Evolutionary conservation across 2,797 vertebrate species (phyloP), one percentile per base, ranked within the genome.

Genomic region (Pempheris klunzingeri): DNA sequence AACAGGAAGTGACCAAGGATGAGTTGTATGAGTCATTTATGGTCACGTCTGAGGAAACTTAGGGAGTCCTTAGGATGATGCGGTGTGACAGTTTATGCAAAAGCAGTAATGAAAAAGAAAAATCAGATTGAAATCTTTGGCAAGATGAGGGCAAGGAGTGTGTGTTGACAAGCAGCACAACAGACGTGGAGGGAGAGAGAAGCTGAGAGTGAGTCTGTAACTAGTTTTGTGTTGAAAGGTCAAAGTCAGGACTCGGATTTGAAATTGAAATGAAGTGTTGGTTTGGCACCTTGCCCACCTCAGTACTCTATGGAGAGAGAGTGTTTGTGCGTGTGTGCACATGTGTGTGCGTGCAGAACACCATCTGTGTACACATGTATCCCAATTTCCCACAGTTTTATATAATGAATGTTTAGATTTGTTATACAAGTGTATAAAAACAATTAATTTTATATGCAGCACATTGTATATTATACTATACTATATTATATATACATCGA

Each of bases 191-290:
- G 60, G 55, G 74, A 30, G 39, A 24, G 70, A 46, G 69, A 73
- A 59, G 66, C 49, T 24, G 43, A 74, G 69, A 68, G 60, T 46
- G 61, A 83, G 77, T 74, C 77, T 83, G 60, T 88, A 84, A 89
- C 87, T 88, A 81, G 79, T 87, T 93, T 87, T 89, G 80, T 89
- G 84, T 74, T 77, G 63, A 86, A 87, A 92, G 89, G 91, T 93
- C 90, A 94, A 94, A 92, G 90, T 92, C 82, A 88, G 86, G 86
- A 81, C 87, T 89, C 70, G 34, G 80, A 92, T 91, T 86, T 90
- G 65, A 92, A 92, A 92, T 87, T 91, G 78, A 93, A 92, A 92
- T 94, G 84, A 93, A 92, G 90, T 90, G 91, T 88, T 87, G 87
- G 67, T 89, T 82, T 93, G 88, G 88, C 88, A 80, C 39, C 0